Evolutionary conservation across 2,797 vertebrate species (phyloP).

Genomic region (Mus caroli): DNA sequence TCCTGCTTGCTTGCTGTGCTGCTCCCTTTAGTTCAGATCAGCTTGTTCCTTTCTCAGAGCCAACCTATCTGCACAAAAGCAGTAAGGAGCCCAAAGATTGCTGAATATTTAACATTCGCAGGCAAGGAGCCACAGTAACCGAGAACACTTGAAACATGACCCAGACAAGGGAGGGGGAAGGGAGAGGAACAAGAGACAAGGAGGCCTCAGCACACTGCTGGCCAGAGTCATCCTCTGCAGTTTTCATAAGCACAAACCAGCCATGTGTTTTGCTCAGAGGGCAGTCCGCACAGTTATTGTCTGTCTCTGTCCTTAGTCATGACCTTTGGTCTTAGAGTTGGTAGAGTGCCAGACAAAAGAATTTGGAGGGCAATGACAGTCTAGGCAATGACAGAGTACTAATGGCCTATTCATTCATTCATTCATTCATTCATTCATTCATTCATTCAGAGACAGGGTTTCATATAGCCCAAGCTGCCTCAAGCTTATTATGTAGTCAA

Average conservation of each 20-base stretch:
- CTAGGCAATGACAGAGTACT: not conserved
- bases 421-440: not conserved
- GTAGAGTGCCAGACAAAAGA: slow-evolving; percentile 50
- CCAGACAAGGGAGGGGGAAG: not conserved
- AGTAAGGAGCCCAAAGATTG: slow-evolving; percentile 53
- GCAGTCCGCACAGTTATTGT: not conserved
- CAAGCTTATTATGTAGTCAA: not conserved
- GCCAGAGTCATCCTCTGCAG: not conserved
- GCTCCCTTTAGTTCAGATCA: slow-evolving; percentile 69
- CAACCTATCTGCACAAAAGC: slow-evolving; percentile 75
- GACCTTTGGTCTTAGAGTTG: slow-evolving; percentile 52
- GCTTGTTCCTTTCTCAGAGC: slow-evolving; percentile 75
- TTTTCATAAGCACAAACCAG: not conserved
- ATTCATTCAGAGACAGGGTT: not conserved
- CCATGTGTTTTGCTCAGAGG: not conserved
- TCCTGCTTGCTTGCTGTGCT: slow-evolving; percentile 53
- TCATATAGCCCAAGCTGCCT: not conserved
- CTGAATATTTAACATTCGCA: slow-evolving; percentile 77
- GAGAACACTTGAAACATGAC: slow-evolving; percentile 70
- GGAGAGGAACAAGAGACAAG: not conserved
- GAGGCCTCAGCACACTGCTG: not conserved
- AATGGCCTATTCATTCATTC: not conserved
- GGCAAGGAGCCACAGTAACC: slow-evolving; percentile 76
- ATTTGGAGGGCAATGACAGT: slow-evolving; percentile 2
- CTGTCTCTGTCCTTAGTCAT: slow-evolving; percentile 16